phyloP scores from a whole-genome alignment of 2,888 invertebrate genomes.

The Eupithecia abbreviata region DNA sequence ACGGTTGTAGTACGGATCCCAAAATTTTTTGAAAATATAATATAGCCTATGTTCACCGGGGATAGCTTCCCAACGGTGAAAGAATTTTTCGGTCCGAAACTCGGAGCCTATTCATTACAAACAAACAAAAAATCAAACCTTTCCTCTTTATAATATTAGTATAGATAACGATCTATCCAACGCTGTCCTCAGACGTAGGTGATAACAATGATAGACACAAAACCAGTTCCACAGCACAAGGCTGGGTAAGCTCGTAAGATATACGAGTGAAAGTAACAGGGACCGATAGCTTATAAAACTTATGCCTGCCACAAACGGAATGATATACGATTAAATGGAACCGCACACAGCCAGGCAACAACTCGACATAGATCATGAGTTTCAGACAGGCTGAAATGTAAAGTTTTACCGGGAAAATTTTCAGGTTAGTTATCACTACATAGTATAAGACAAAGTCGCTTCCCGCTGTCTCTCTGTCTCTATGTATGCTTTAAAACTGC shows the following conservation, averaged over 20 bases:
- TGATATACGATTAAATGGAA: constrained; percentile 20
- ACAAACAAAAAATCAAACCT: too few relatives aligned
- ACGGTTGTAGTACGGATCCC: too few relatives aligned
- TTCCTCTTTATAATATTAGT: too few relatives aligned
- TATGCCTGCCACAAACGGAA: constrained; percentile 1
- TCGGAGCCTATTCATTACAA: too few relatives aligned
- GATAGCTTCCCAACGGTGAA: too few relatives aligned
- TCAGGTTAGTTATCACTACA: not conserved
- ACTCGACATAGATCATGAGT: constrained; percentile 1
- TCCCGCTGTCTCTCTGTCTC: too few relatives aligned
- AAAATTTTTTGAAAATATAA: too few relatives aligned
- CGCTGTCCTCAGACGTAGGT: constrained; percentile 36
- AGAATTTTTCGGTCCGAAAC: too few relatives aligned
- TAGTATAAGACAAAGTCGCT: too few relatives aligned
- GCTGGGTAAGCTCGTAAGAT: constrained; percentile 47
- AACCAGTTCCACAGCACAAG: constrained; percentile 57
- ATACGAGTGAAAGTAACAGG: constrained; percentile 61
- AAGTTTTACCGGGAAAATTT: not conserved
- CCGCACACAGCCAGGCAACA: not conserved
- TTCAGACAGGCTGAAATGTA: not conserved
- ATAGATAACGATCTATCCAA: constrained; percentile 17
- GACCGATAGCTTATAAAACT: constrained; percentile 29
- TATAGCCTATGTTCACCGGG: too few relatives aligned
- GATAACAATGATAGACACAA: constrained; percentile 47
- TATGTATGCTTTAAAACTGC: too few relatives aligned